Conservation (phyloP, 2,797 vertebrate genomes). For the Arvicola amphibius region DNA sequence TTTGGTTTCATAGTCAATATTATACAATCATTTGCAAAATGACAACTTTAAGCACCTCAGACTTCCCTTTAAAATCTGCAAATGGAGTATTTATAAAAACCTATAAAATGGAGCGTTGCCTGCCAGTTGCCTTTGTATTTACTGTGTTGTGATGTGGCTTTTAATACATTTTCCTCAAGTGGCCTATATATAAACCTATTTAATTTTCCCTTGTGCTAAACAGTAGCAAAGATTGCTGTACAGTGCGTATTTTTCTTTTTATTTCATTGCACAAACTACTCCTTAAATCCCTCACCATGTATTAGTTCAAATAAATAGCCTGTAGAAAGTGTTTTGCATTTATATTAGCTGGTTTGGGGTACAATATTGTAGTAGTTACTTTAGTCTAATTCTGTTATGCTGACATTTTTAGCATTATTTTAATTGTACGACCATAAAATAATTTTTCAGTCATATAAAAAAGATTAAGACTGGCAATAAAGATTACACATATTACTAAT, state of each 20-base stretch:
- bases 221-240: conserved; percentile 79
- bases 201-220: conserved; percentile 84
- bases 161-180: conserved; percentile 90
- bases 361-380: conserved; percentile 79
- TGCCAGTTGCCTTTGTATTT: conserved; percentile 70
- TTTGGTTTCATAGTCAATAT: conserved; percentile 83
- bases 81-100: neutral
- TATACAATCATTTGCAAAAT: conserved; percentile 19
- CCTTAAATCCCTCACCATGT: conserved; percentile 83
- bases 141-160: conserved; percentile 77
- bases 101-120: neutral
- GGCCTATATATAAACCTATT: conserved; percentile 88
- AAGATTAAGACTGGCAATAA: conserved; percentile 82
- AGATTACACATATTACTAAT: conserved; percentile 82
- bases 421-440: conserved; percentile 83
- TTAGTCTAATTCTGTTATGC: conserved; percentile 81
- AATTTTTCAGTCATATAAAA: conserved; percentile 82
- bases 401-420: conserved; percentile 83
- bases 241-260: conserved; percentile 76
- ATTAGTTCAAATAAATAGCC: conserved; percentile 83
- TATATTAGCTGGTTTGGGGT: conserved; percentile 82
- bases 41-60: conserved; percentile 60
- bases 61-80: conserved; percentile 47
- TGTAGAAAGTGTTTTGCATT: conserved; percentile 80
- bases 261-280: conserved; percentile 81